A percentile compares a stretch with the other conserved stretches of the same genome.
phyloP scores from a whole-genome alignment of 2,113 vertebrate genomes.

The Geococcyx californianus region DNA sequence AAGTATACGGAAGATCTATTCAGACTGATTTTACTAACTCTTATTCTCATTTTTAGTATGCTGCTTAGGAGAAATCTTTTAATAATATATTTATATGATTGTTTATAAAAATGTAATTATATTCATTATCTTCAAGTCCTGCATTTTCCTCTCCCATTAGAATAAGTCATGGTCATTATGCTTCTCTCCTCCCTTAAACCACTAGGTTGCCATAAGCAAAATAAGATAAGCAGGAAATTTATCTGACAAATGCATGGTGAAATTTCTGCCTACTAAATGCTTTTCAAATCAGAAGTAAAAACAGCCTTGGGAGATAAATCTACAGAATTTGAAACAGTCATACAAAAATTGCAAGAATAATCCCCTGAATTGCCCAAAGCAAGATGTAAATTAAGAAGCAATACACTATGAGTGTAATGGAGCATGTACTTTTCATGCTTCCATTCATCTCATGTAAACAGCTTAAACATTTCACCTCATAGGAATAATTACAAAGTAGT shows the following conservation, averaged over 20 bases:
- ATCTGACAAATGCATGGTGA: slow-evolving; percentile 62
- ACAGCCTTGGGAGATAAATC: slow-evolving; percentile 63
- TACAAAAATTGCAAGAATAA: slow-evolving; percentile 67
- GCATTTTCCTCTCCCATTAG: slow-evolving; percentile 55
- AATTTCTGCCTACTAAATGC: slow-evolving; percentile 62
- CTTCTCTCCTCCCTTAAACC: slow-evolving; percentile 24
- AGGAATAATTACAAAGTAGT: slow-evolving; percentile 67
- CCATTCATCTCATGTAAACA: slow-evolving; percentile 75
- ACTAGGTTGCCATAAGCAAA: slow-evolving; percentile 56
- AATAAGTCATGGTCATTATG: slow-evolving; percentile 59
- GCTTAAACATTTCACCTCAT: slow-evolving; percentile 22
- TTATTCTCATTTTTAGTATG: slow-evolving; percentile 7
- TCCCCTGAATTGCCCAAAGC: slow-evolving; percentile 62
- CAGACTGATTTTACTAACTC: not conserved
- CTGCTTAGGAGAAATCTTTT: slow-evolving; percentile 34
- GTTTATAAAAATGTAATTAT: slow-evolving; percentile 59
- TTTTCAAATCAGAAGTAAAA: slow-evolving; percentile 69
- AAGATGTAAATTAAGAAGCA: slow-evolving; percentile 77
- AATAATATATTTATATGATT: slow-evolving; percentile 56
- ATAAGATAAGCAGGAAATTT: slow-evolving; percentile 61
- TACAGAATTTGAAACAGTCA: slow-evolving; percentile 57
- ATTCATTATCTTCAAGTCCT: slow-evolving; percentile 57
- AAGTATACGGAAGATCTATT: not conserved
- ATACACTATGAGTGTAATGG: slow-evolving; percentile 70
- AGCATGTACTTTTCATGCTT: slow-evolving; percentile 68